phyloP scores from a whole-genome alignment of 2,888 invertebrate species.

The Pseudococcus jackbeardsleyi region DNA sequence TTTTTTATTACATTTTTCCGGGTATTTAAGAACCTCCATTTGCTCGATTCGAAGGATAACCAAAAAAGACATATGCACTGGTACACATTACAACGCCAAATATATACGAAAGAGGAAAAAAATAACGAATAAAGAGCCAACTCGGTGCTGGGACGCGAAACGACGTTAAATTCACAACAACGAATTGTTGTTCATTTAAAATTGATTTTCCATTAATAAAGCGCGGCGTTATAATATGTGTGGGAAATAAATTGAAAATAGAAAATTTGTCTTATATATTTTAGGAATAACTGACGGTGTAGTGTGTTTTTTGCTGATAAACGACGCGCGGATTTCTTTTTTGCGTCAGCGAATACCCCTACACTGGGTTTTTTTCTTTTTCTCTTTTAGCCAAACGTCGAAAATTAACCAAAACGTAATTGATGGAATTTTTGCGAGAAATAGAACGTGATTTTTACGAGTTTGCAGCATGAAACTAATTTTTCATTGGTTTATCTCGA shows the following conservation, averaged over 20 bases:
- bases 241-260: slow-evolving; percentile 26
- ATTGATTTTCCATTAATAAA: slow-evolving; percentile 56
- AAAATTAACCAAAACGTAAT: slow-evolving; percentile 51
- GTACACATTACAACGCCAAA: neutral
- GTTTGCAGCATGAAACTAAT: neutral
- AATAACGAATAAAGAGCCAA: slow-evolving; percentile 12
- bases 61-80: slow-evolving; percentile 25
- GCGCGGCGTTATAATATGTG: neutral
- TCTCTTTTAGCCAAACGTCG: neutral
- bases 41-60: neutral
- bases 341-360: slow-evolving; percentile 7
- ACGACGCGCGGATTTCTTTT: slow-evolving; percentile 21
- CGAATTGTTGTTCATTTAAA: slow-evolving; percentile 52
- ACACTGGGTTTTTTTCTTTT: neutral
- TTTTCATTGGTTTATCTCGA: slow-evolving; percentile 26
- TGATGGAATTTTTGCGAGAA: slow-evolving; percentile 42
- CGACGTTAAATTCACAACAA: slow-evolving; percentile 12
- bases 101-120: neutral
- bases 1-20: slow-evolving; percentile 40
- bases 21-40: slow-evolving; percentile 41
- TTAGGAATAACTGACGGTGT: slow-evolving; percentile 36
- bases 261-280: slow-evolving; percentile 30
- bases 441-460: slow-evolving; percentile 40
- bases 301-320: slow-evolving; percentile 55
- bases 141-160: neutral